Evolutionary conservation across 2,797 vertebrate genomes (phyloP), one percentile per base, ranked within the genome.

Genomic region (Hapalemur alaotrensis): DNA sequence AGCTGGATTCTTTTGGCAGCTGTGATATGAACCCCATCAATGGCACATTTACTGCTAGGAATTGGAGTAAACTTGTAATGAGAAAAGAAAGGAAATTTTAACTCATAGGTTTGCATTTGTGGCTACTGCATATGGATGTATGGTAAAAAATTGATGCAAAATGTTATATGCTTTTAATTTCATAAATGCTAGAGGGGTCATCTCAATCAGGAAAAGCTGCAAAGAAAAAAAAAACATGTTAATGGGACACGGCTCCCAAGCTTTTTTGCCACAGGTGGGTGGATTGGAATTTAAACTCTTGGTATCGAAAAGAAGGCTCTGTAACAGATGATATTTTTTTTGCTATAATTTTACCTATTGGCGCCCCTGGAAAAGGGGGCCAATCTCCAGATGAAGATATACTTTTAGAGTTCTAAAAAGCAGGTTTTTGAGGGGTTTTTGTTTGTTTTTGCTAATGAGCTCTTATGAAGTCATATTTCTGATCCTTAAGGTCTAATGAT

Each of bases 51-150:
- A 75, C 57, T 43, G 30, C 70, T 95, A 83, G 38, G 67, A 18
- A 76, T 86, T 91, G 38, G 32, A 85, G 17, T 73, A 61, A 67
- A 86, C 54, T 57, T 83, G 22, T 61, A 79, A 80, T 84, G 46
- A 92, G 57, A n/a, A 17, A 91, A 72, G 35, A 87, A 50, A 54
- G 38, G 20, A 20, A 78, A 84, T 87, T 92, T 92, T 76, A 80
- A 93, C 65, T 69, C 25, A 91, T 18, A 87, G n/a, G 41, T 87
- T 95, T 96, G 32, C 9, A 52, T 95, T 96, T 89, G 32, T 95
- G 75, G 32, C 86, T 95, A n/a, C 78, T 88, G 41, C 35, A 75
- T 86, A 25, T 81, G 70, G 52, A 57, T 93, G 28, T 54, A 69
- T 48, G 54, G 79, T 87, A 15, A 86, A 72, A 63, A 63, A 83